Evolutionary conservation across 30 jellyfish, hydroid and myxozoan species (phyloP), one percentile per base, ranked within the genome.

Genomic region (Sanderia malayensis): DNA sequence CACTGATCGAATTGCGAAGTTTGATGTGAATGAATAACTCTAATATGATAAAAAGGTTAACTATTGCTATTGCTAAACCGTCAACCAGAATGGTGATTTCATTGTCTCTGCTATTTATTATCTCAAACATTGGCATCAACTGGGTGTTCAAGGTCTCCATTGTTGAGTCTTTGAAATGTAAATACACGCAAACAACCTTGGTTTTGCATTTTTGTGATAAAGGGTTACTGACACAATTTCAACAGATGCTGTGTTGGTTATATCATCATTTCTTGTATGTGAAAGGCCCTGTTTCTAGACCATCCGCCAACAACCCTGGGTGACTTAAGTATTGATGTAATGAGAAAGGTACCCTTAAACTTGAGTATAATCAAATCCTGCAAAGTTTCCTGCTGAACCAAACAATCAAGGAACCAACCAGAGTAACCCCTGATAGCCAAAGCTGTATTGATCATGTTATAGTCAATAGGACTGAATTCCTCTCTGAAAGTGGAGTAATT

Each of bases 261-360:
- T 2, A 60, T 60, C 73, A 60, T 60, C 73, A 60, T 70, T 70
- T 27, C 81, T 70, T 70, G 68, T 70, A 27, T 70, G 81, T 70
- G 70, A 70, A 47, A 47, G 81, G 81, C 70, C 70, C 81, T 47
- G n/a, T n/a, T n/a, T n/a, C n/a, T n/a, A n/a, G n/a, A n/a, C n/a
- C n/a, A n/a, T n/a, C n/a, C n/a, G n/a, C n/a, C n/a, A n/a, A n/a
- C n/a, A n/a, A n/a, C n/a, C n/a, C n/a, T n/a, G n/a, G n/a, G n/a
- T n/a, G n/a, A n/a, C 46, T 32, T 63, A 13, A 33, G 17, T 65
- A 65, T 65, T 65, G 31, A 65, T 65, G 77, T 62, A 65, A 65
- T 65, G 77, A 65, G 62, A 65, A 65, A 65, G 77, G 62, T 34
- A 65, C 77, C 31, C 33, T 65, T 65, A 18, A 65, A 65, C 62